phyloP scores from a whole-genome alignment of 2,888 invertebrate genomes.

The Thecophora atra region DNA sequence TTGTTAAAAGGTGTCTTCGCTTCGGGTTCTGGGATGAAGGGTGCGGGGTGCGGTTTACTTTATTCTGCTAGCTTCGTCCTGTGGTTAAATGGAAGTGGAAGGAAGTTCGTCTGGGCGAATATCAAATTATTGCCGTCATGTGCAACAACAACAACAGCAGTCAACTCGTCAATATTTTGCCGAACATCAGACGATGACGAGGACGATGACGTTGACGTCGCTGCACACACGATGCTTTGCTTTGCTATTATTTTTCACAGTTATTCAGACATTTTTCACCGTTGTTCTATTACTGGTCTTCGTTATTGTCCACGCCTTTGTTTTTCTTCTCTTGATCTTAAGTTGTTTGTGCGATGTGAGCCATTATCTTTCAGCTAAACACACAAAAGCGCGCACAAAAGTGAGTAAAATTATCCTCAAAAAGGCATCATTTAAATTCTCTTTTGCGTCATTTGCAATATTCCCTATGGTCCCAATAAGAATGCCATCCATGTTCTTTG shows the following conservation, averaged over 20 bases:
- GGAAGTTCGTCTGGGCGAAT: background rate
- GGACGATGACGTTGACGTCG: conserved; percentile 43
- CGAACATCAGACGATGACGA: conserved; percentile 54
- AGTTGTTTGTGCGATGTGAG: background rate
- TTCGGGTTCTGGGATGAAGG: no score
- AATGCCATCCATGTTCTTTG: background rate
- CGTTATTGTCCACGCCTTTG: background rate
- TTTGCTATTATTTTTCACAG: conserved; percentile 6
- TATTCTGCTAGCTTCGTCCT: background rate
- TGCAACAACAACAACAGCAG: conserved; percentile 5
- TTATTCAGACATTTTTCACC: background rate
- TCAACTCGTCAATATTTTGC: background rate
- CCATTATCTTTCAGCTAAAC: conserved; percentile 1
- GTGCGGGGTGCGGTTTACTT: background rate
- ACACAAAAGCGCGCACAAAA: conserved; percentile 14
- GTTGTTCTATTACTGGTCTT: background rate
- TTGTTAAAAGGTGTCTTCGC: background rate
- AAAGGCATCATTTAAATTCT: conserved; percentile 33
- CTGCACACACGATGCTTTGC: background rate
- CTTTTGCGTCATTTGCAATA: conserved; percentile 26
- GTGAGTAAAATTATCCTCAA: conserved; percentile 1
- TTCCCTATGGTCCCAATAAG: conserved; percentile 17
- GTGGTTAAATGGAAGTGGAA: background rate
- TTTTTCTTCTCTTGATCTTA: background rate
- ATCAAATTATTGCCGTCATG: conserved; percentile 18